These are phyloP conservation scores for Hylomyscus alleni DNA, from an alignment of 2,797 vertebrate species.

Conservation along the genomic window DNA sequence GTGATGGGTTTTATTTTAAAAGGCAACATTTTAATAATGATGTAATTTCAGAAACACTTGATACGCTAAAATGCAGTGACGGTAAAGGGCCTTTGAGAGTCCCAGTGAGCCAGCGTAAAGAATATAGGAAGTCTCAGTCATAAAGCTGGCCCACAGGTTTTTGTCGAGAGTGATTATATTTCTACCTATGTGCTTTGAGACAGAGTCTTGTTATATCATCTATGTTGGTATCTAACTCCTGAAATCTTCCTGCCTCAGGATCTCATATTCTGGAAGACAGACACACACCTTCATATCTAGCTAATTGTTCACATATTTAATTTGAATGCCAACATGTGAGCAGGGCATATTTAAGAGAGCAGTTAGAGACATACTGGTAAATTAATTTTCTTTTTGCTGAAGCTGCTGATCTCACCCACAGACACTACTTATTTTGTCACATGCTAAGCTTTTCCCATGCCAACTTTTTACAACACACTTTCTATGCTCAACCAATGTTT, in stretches of 20 bases:
- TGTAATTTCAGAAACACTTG: slow-evolving; percentile 40
- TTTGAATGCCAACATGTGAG: not conserved
- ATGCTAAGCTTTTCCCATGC: not conserved
- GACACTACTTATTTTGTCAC: not conserved
- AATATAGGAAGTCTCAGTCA: not conserved
- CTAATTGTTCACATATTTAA: not conserved
- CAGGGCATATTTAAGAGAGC: not conserved
- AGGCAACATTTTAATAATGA: slow-evolving; percentile 6
- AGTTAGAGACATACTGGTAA: not conserved
- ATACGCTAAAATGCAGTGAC: not conserved
- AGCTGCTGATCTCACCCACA: slow-evolving; percentile 52
- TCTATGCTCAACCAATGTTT: not conserved
- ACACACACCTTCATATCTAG: not conserved
- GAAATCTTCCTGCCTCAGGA: not conserved
- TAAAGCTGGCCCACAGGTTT: not conserved
- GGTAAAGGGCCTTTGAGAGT: not conserved
- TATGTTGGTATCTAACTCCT: too few relatives aligned
- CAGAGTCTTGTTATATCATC: not conserved
- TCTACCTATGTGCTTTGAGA: not conserved
- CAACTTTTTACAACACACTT: not conserved
- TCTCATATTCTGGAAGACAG: too few relatives aligned
- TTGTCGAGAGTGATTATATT: not conserved
- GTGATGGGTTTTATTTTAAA: not conserved
- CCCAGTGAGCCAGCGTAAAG: not conserved
- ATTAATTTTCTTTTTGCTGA: not conserved